Percentiles rank a stretch among this genome's conserved stretches.
Evolutionary conservation across 1,140 invertebrate genomes (phyloP).

Genomic region (Pachypeltis micranthus): DNA sequence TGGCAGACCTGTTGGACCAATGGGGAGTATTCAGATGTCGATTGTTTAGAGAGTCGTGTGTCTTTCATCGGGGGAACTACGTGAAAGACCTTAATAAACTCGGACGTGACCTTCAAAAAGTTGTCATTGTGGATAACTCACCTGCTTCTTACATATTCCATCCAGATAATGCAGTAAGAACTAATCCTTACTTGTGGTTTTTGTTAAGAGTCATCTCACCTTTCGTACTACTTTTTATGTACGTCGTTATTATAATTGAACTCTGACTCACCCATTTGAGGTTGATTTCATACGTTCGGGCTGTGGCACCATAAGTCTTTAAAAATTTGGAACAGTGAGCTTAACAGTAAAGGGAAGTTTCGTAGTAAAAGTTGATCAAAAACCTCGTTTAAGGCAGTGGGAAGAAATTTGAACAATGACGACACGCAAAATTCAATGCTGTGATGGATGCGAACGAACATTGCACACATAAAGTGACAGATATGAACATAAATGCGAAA

Average conservation of each 20-base stretch:
- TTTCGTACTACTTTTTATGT: background rate
- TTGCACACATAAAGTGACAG: too few relatives aligned
- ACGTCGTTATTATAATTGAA: background rate
- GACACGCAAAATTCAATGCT: too few relatives aligned
- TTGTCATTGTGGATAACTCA: conserved; percentile 98
- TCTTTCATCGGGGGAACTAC: conserved; percentile 99
- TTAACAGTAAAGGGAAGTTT: too few relatives aligned
- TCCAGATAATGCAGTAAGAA: conserved; percentile 96
- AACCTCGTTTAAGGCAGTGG: too few relatives aligned
- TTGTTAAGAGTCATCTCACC: background rate
- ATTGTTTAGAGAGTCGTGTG: conserved; percentile 98
- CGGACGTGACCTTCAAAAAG: conserved; percentile 88
- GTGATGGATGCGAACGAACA: too few relatives aligned
- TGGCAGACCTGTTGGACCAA: conserved; percentile 94
- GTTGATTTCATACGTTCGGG: too few relatives aligned
- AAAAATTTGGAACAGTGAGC: too few relatives aligned
- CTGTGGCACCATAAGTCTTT: too few relatives aligned
- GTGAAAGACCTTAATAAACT: conserved; percentile 98
- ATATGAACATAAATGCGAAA: too few relatives aligned
- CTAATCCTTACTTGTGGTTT: background rate
- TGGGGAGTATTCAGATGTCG: conserved; percentile 94
- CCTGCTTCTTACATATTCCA: conserved; percentile 99
- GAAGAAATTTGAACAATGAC: too few relatives aligned
- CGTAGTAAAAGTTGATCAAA: too few relatives aligned
- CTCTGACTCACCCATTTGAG: too few relatives aligned